Evolutionary conservation across 2,113 vertebrate genomes (phyloP), one percentile per base, ranked within the genome.

Genomic region (Naja naja): DNA sequence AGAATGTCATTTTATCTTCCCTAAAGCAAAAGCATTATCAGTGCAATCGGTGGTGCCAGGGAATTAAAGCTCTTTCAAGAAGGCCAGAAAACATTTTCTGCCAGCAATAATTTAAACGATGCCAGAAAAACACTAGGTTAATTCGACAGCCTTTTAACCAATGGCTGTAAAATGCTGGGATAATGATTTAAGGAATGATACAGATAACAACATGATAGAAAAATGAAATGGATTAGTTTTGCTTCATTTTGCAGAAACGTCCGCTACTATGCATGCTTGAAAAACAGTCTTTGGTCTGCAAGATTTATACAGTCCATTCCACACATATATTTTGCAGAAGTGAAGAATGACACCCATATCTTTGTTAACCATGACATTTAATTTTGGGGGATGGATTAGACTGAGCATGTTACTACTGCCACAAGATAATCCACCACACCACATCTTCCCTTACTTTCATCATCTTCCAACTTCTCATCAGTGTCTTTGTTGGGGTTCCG

Each of bases 11-110:
- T 94, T 94, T 93, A 87, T 87, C 74, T 93, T 81, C 93, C 0
- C 20, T 85, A 89, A 93, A 49, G 85, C 52, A 52, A 81, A 85
- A 94, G 52, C 0, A 0, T 7, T 23, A 93, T 93, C 92, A 89
- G 94, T 55, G 89, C 6, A 93, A 86, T 93, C 88, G 89, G 90
- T 47, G 30, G 56, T 92, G 55, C 54, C 47, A 27, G 52, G 64
- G 39, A 60, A 85, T 87, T 93, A 94, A 95, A 88, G 54, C 87
- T 94, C 91, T 85, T 55, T 90, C 89, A 95, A 69, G 54, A 94
- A 90, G 95, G 30, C 49, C 49, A 87, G 81, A n/a, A 89, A 89
- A 53, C n/a, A 55, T 60, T 64, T 34, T n/a, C 14, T 52, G 45
- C n/a, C 55, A 53, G 14, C 22, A 14, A 86, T 52, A 87, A 90